Evolutionary conservation across 2,888 invertebrate species (phyloP), one percentile per base, ranked within the genome.

Genomic region (Apamea monoglypha): DNA sequence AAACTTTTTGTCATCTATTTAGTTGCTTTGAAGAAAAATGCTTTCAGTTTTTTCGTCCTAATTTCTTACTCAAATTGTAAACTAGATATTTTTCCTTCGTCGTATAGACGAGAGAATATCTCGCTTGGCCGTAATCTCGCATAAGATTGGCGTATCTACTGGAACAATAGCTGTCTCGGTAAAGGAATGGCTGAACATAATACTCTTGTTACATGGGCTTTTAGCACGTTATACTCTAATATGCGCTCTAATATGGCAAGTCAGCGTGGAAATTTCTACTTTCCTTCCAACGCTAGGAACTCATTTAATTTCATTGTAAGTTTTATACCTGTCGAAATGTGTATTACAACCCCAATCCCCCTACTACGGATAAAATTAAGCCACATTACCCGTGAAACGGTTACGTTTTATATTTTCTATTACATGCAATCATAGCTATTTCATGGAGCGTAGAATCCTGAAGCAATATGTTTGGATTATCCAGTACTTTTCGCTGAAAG

Each of bases 181-280:
- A 81, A 90, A 92, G 85, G 84, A 91, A 91, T 87, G 86, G 87
- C 76, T 87, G 89, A 87, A 88, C 88, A 88, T 89, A 91, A 90
- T 87, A 89, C 88, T 91, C 86, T 84, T 89, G 88, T 91, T 89
- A 90, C 88, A 87, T 83, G 81, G 88, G 84, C 91, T 90, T 91
- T 92, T 91, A 90, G 87, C 90, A 88, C 88, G 81, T 87, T 90
- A 83, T 76, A 83, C 84, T 84, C 56, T 59, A 59, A 56, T 56
- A 56, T 56, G 82, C 86, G 82, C 84, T 84, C 90, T 87, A 89
- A 88, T 87, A 87, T 83, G 86, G 76, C 80, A 84, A 90, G 86
- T 83, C 84, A 82, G 71, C 74, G 86, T 50, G 72, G 74, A 76
- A 89, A 89, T 77, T 87, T 83, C 88, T 76, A 85, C 82, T 89